Evolutionary conservation across 2,888 invertebrate genomes (phyloP).

Genomic region (Acleris emargana): DNA sequence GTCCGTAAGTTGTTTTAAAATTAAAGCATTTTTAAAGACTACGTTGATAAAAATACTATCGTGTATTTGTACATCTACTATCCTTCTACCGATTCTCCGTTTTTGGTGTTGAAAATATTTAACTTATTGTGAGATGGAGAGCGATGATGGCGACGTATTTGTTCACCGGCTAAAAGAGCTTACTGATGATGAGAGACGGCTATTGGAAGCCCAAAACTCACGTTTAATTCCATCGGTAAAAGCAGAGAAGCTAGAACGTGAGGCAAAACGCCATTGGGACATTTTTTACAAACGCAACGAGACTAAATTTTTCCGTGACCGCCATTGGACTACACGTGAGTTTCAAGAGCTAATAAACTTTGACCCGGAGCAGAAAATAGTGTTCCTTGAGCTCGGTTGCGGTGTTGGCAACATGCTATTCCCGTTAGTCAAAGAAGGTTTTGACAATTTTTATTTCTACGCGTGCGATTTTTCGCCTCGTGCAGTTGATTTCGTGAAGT

Average conservation of each 20-base stretch:
- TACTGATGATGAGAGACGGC: constrained; percentile 84
- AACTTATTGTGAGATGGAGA: constrained; percentile 59
- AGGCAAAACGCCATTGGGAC: constrained; percentile 97
- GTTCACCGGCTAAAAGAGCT: constrained; percentile 77
- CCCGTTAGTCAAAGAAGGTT: constrained; percentile 92
- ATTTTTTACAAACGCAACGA: constrained; percentile 98
- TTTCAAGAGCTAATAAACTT: constrained; percentile 90
- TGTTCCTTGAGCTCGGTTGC: constrained; percentile 94
- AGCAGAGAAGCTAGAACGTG: constrained; percentile 89
- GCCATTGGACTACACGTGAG: constrained; percentile 98
- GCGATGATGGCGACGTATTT: constrained; percentile 64
- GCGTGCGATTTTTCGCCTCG: constrained; percentile 97
- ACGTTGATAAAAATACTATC: constrained; percentile 7
- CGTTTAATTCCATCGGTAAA: constrained; percentile 85
- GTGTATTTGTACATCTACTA: background rate
- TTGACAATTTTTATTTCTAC: constrained; percentile 86
- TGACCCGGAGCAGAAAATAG: constrained; percentile 81
- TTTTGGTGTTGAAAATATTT: background rate
- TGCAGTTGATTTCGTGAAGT: constrained; percentile 93
- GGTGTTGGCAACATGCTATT: constrained; percentile 99
- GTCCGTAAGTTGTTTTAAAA: constrained; percentile 3
- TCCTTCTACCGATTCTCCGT: background rate
- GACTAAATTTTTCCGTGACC: constrained; percentile 96
- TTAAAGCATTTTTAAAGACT: background rate
- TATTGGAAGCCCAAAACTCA: constrained; percentile 87